Percentiles rank a stretch among this genome's conserved stretches.
These are phyloP conservation scores for Synanthedon tipuliformis DNA, from an alignment of 2,888 invertebrate genomes.

Conservation along the genomic window DNA sequence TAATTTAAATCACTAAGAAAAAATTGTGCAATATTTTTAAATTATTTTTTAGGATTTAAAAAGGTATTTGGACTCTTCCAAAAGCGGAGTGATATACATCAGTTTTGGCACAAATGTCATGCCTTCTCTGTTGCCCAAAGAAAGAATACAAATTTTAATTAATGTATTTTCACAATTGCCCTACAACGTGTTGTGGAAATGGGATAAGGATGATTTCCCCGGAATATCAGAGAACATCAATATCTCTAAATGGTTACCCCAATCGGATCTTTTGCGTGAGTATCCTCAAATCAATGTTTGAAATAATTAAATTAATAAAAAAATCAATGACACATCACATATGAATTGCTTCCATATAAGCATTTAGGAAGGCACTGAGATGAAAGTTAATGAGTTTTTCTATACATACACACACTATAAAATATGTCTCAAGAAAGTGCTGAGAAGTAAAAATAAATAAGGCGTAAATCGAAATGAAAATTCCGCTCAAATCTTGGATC, in stretches of 20 bases:
- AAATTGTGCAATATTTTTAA: background rate
- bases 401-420: too few relatives aligned
- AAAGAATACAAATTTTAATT: slow-evolving; percentile 12
- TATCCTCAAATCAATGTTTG: too few relatives aligned
- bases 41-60: slow-evolving; percentile 23
- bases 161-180: slow-evolving; percentile 29
- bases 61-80: slow-evolving; percentile 24
- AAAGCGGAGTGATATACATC: slow-evolving; percentile 34
- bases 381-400: too few relatives aligned
- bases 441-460: too few relatives aligned
- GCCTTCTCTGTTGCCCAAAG: slow-evolving; percentile 18
- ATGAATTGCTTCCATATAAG: too few relatives aligned
- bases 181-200: slow-evolving; percentile 43
- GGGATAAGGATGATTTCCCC: slow-evolving; percentile 24
- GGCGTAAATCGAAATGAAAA: too few relatives aligned
- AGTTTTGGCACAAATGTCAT: slow-evolving; percentile 38
- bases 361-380: too few relatives aligned
- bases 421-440: too few relatives aligned
- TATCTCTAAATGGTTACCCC: slow-evolving; percentile 32
- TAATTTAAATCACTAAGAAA: too few relatives aligned
- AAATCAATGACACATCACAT: too few relatives aligned
- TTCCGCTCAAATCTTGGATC: too few relatives aligned
- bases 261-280: slow-evolving; percentile 28
- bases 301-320: too few relatives aligned
- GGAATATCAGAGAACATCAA: slow-evolving; percentile 24